Conservation (phyloP, 2,888 invertebrate species). For the Clanis bilineata region DNA sequence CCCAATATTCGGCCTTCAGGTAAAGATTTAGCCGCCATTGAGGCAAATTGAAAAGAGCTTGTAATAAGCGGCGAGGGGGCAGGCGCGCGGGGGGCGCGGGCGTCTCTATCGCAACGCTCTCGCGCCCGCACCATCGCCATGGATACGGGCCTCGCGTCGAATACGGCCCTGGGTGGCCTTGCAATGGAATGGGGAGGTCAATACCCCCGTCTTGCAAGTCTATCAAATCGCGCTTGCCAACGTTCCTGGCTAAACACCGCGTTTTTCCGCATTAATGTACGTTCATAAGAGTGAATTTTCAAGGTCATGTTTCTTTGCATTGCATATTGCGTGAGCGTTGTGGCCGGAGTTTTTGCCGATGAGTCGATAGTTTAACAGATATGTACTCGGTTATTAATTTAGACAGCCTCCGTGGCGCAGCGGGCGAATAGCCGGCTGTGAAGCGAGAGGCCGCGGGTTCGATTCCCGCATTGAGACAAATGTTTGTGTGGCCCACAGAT, state of each 20-base stretch:
- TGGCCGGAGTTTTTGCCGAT: constrained; percentile 16
- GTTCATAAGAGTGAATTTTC: constrained; percentile 50
- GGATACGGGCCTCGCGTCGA: constrained; percentile 62
- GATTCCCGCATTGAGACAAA: too few species aligned
- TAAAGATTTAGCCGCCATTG: constrained; percentile 71
- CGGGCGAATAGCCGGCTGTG: too few species aligned
- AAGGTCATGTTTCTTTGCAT: constrained; percentile 63
- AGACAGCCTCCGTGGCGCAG: too few species aligned
- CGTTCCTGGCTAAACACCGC: constrained; percentile 55
- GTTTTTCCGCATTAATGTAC: constrained; percentile 61
- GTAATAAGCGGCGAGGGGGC: constrained; percentile 55
- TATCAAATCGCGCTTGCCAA: constrained; percentile 73
- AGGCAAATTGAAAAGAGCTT: constrained; percentile 75
- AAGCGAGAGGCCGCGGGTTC: too few species aligned
- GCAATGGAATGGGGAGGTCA: constrained; percentile 82
- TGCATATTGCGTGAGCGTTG: constrained; percentile 42
- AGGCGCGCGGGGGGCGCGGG: constrained; percentile 41
- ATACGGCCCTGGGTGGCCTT: constrained; percentile 82
- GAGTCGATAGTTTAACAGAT: constrained; percentile 25
- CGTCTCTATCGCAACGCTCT: constrained; percentile 75
- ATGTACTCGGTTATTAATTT: constrained; percentile 8
- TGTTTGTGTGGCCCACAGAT: too few species aligned
- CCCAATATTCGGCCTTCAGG: constrained; percentile 64
- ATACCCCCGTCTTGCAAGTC: constrained; percentile 74
- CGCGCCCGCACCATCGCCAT: constrained; percentile 69